Conservation (phyloP, 2,113 vertebrate genomes). For the Sisor rabdophorus region DNA sequence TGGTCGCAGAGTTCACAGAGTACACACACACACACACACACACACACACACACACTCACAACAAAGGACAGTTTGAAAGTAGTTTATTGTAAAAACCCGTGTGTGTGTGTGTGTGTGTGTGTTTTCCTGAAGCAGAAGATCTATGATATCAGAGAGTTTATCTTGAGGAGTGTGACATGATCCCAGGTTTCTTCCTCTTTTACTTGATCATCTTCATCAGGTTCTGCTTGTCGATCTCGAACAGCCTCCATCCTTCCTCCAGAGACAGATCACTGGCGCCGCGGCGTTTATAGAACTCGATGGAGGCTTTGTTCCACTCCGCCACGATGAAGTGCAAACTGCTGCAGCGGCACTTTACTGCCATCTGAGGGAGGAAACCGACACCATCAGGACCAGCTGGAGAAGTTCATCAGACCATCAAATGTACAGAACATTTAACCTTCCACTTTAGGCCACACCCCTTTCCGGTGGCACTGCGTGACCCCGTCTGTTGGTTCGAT, state of each 20-base stretch:
- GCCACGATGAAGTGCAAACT: constrained; percentile 76
- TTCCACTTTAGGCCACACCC: constrained; percentile 7
- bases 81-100: too few species aligned
- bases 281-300: constrained; percentile 62
- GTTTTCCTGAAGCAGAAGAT: too few species aligned
- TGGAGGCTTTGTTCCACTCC: constrained; percentile 70
- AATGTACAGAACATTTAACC: background rate
- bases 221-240: constrained; percentile 66
- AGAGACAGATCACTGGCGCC: constrained; percentile 67
- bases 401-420: background rate
- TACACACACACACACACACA: too few species aligned
- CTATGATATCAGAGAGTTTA: too few species aligned
- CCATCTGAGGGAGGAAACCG: constrained; percentile 61
- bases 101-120: too few species aligned
- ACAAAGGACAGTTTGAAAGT: too few species aligned
- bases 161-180: background rate
- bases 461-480: background rate
- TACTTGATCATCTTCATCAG: constrained; percentile 54
- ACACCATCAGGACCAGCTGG: background rate
- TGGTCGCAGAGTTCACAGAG: too few species aligned
- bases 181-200: background rate
- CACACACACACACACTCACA: too few species aligned
- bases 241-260: constrained; percentile 74
- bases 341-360: constrained; percentile 69
- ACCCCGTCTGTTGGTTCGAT: background rate